Conservation (phyloP, 64 coral and sea anemone genomes). For the Dendronephthya gigantea region DNA sequence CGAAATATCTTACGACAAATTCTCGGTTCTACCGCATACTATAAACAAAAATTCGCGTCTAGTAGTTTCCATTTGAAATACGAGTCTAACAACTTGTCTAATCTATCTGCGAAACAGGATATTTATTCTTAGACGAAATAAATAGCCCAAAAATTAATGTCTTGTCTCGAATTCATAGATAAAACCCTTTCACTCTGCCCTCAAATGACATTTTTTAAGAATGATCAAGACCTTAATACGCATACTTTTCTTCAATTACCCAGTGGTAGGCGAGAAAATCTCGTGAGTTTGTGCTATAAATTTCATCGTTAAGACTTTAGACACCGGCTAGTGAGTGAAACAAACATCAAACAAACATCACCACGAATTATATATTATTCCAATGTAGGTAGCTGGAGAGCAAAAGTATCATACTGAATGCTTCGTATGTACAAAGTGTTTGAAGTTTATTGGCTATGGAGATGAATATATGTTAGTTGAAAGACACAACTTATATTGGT, state of each 20-base stretch:
- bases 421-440: conserved; percentile 71
- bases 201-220: not conserved
- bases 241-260: not conserved
- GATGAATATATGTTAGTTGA: conserved; percentile 78
- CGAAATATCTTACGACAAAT: not conserved
- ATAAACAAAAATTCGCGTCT: not conserved
- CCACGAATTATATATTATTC: not conserved
- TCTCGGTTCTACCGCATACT: not conserved
- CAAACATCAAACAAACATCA: not conserved
- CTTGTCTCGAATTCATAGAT: not conserved
- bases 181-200: not conserved
- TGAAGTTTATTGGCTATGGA: conserved; percentile 62
- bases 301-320: not conserved
- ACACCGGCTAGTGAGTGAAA: too few species aligned
- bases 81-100: too few species aligned
- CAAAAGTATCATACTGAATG: conserved; percentile 93
- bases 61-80: not conserved
- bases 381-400: conserved; percentile 69
- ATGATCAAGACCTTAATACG: not conserved
- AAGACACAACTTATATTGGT: conserved; percentile 78
- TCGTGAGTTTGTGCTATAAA: too few species aligned
- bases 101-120: too few species aligned
- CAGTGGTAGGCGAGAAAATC: not conserved
- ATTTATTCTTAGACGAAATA: too few species aligned
- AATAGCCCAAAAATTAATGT: not conserved